Evolutionary conservation across 2,888 invertebrate genomes (phyloP), one percentile per base, ranked within the genome.

Genomic region (Cloeon dipterum): DNA sequence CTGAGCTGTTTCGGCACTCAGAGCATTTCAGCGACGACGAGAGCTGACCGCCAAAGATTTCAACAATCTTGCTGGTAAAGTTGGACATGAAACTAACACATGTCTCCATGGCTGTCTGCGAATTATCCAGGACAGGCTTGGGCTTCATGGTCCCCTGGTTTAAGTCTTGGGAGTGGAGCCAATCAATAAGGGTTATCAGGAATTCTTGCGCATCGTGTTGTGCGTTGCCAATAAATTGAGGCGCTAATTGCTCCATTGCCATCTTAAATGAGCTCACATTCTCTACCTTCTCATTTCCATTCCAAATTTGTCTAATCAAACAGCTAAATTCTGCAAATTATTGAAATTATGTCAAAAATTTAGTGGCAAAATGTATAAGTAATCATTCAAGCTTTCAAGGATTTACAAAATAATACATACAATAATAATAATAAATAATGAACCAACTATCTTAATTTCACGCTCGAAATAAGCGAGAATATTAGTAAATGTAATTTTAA

Each of bases 121-220:
- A 61, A 53, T 88, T 86, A 55, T 85, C 75, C 46, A 68, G 59
- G 37, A 74, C 73, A 1, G 76, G 74, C 45, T 69, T 67, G 38
- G 77, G 74, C 46, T 74, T 76, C 40, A 63, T 55, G 36, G 70
- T 68, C 42, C 81, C 77, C 34, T 77, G 58, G 55, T 88, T 88
- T 21, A 88, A 74, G 46, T 88, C 86, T 52, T 85, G 82, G n/a
- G n/a, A n/a, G 56, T 88, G 88, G 38, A 88, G 59, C n/a, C 86
- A 86, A 51, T 86, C 85, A 43, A 88, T 62, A 39, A 88, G 62
- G 55, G 86, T 88, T 16, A 86, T 68, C 11, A 88, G 63, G 58
- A 88, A 86, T 55, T 88, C 88, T 61, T 83, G 82, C 17, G 86
- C 83, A 52, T 88, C 88, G 57, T 88, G 86, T 51, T 88, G 88